Percentiles rank a stretch among this genome's conserved stretches.
phyloP scores from a whole-genome alignment of 2,113 vertebrate genomes.

The Mesoclemmys tuberculata region DNA sequence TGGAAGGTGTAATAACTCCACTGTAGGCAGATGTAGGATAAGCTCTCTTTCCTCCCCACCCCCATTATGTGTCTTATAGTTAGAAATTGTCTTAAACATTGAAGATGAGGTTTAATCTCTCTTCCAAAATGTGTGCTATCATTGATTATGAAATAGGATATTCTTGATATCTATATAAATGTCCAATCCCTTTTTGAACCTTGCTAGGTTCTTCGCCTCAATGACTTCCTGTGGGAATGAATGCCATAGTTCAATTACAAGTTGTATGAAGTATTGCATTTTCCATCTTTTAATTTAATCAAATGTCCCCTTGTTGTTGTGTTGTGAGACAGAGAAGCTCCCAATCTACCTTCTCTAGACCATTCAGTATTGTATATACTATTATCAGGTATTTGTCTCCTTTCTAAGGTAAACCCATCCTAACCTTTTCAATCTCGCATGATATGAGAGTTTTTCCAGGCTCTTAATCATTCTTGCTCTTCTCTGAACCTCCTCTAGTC shows the following conservation, averaged over 20 bases:
- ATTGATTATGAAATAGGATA: background rate
- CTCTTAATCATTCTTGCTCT: background rate
- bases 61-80: background rate
- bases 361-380: background rate
- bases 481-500: background rate
- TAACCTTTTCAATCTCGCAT: background rate
- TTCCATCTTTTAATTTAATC: background rate
- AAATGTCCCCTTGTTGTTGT: background rate
- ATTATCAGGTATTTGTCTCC: background rate
- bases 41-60: background rate
- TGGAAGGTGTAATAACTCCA: background rate
- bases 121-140: background rate
- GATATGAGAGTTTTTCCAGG: background rate
- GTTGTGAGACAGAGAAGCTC: background rate
- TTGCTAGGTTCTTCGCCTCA: background rate
- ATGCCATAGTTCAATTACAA: background rate
- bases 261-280: background rate
- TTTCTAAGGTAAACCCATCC: background rate
- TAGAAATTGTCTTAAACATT: background rate
- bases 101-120: background rate
- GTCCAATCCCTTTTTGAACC: background rate
- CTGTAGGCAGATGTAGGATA: background rate
- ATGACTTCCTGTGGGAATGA: background rate
- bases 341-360: background rate
- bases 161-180: background rate